Evolutionary conservation across 2,888 invertebrate genomes (phyloP).

Genomic region (Urechis unicinctus): DNA sequence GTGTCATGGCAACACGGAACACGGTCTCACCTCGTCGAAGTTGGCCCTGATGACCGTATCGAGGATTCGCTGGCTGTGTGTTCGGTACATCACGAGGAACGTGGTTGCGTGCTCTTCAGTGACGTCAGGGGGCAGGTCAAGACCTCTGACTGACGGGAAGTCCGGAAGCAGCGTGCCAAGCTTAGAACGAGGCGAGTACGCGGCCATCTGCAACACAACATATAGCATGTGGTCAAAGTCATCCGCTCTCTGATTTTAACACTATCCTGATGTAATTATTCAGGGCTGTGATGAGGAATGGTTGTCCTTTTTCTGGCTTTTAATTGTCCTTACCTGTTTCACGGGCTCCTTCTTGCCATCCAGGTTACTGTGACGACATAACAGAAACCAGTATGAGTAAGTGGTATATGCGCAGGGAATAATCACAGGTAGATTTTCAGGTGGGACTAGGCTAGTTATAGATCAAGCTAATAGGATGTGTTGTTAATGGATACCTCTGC

Average conservation of each 20-base stretch:
- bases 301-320: no score
- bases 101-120: conserved; percentile 47
- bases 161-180: conserved; percentile 49
- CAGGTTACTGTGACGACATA: conserved; percentile 25
- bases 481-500: no score
- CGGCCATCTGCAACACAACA: conserved; percentile 33
- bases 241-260: no score
- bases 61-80: conserved; percentile 53
- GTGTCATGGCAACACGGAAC: not conserved
- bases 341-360: conserved; percentile 39
- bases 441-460: no score
- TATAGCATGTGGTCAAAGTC: no score
- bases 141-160: conserved; percentile 49
- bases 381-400: no score
- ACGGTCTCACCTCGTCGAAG: conserved; percentile 50
- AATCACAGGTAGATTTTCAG: no score
- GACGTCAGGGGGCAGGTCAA: conserved; percentile 44
- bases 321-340: conserved; percentile 31
- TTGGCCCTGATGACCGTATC: conserved; percentile 53
- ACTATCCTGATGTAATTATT: no score
- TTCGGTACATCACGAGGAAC: conserved; percentile 54
- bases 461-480: no score
- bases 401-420: no score
- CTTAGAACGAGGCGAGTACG: conserved; percentile 43
- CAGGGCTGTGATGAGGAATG: no score